Base-by-base conservation (phyloP, 2,888 invertebrate genomes). In the Nemotelus pantherinus region DNA sequence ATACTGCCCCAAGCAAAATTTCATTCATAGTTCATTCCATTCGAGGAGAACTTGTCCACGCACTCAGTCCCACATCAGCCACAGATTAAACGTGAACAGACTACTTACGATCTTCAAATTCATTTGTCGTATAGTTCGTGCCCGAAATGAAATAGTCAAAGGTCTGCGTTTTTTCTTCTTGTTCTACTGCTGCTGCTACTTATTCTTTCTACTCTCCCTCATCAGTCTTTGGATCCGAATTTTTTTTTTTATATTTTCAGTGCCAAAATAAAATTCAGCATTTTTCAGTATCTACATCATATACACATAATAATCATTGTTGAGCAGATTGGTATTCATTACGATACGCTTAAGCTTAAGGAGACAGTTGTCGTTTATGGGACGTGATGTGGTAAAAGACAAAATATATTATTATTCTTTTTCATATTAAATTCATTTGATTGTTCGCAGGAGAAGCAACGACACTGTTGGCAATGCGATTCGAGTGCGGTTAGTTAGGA, bases 281-380 rank as follows among this genome's bases (percentile, higher is more conserved):
- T 68, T 68, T 25, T 68, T 50, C 50, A 5, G 44, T 41, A 3
- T 68, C 53, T 71, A 57, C 57, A 71, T 71, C 71, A 71, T 47
- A 48, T 57, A 57, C 71, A 55, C 25, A 25, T 25, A 25, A 25
- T 57, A 55, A 72, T 72, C n/a, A 60, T 74, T 53, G 41, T 70
- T 43, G 55, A 60, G 25, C 39, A 47, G 45, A 3, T 72, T 72
- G 58, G 60, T 74, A 74, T 74, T 74, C 74, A 60, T 60, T 60
- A 48, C 74, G 41, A 39, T 43, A 74, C 48, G 74, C 74, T 47
- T 43, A 74, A 48, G 74, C 74, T 47, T 48, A 48, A 39, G 48
- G 63, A 60, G 74, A 74, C 74, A 74, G 74, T 74, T 74, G 74
- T 60, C 74, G 25, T 48, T 74, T 9, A 63, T 60, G 25, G 25